phyloP scores from a whole-genome alignment of 1,140 invertebrate species.

The Atta cephalotes region DNA sequence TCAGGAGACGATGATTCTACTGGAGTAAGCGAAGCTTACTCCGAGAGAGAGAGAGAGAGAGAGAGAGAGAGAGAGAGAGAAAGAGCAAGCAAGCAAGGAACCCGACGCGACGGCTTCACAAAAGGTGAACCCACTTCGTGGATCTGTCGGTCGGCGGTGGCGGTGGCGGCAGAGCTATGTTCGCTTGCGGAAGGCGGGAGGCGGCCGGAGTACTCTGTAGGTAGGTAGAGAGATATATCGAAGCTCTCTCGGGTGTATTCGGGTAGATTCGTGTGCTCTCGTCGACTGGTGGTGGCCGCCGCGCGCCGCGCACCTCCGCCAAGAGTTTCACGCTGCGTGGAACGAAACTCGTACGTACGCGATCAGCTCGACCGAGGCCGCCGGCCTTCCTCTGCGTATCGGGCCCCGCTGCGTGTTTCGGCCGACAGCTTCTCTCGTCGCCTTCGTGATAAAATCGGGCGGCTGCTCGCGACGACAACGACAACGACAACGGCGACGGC shows the following conservation, averaged over 20 bases:
- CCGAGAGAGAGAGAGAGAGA: slow-evolving; percentile 2
- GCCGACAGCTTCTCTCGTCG: slow-evolving; percentile 57
- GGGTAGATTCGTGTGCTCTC: slow-evolving; percentile 75
- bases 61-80: too few species aligned
- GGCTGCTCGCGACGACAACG: slow-evolving; percentile 11
- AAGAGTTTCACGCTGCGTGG: slow-evolving; percentile 83
- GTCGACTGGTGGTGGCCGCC: slow-evolving; percentile 76
- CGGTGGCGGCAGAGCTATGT: slow-evolving; percentile 23
- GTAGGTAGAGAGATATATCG: slow-evolving; percentile 63
- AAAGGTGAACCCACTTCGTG: slow-evolving; percentile 73
- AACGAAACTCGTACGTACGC: slow-evolving; percentile 84
- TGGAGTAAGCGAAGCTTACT: neutral
- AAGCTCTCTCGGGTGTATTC: slow-evolving; percentile 66
- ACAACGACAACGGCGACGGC: slow-evolving; percentile 8
- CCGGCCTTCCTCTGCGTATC: slow-evolving; percentile 81
- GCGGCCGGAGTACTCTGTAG: slow-evolving; percentile 58
- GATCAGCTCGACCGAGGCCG: slow-evolving; percentile 83
- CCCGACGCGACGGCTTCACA: slow-evolving; percentile 53
- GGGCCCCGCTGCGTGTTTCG: slow-evolving; percentile 74
- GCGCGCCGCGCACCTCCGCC: slow-evolving; percentile 78
- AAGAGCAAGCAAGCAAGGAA: slow-evolving; percentile 1
- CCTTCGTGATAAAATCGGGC: slow-evolving; percentile 31
- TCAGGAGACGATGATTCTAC: neutral
- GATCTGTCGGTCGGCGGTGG: slow-evolving; percentile 55
- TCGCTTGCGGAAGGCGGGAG: slow-evolving; percentile 69